phyloP scores from a whole-genome alignment of 2,113 vertebrate genomes.

The Edolisoma coerulescens region DNA sequence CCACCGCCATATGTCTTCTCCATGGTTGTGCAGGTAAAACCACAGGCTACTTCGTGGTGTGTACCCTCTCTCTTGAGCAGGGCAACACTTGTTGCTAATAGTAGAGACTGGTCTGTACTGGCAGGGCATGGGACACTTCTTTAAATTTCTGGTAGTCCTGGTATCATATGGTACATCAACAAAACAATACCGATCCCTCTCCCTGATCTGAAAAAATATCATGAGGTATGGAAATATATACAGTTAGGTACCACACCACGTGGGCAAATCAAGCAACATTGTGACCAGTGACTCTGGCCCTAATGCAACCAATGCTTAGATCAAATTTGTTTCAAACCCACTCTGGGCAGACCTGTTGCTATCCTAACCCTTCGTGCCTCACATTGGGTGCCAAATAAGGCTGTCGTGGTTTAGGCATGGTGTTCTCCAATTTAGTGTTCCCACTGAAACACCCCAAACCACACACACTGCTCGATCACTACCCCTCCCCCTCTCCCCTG shows the following conservation, averaged over 20 bases:
- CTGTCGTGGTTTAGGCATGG: not conserved
- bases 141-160: not conserved
- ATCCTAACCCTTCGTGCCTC: not conserved
- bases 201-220: not conserved
- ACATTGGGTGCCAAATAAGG: not conserved
- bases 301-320: not conserved
- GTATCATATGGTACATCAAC: not conserved
- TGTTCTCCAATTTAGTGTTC: not conserved
- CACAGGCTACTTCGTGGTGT: not conserved
- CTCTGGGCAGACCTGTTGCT: not conserved
- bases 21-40: not conserved
- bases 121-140: not conserved
- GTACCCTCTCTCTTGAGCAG: not conserved
- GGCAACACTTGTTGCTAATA: not conserved
- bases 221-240: not conserved
- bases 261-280: not conserved
- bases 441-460: not conserved
- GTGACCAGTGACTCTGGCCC: not conserved
- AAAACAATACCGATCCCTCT: not conserved
- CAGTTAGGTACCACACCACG: not conserved
- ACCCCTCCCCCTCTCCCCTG: fast-evolving
- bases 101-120: not conserved
- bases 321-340: not conserved
- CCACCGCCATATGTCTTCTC: not conserved
- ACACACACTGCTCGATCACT: not conserved